Conservation (phyloP, 2,888 invertebrate genomes). For the Mesodorylaimus sp. region DNA sequence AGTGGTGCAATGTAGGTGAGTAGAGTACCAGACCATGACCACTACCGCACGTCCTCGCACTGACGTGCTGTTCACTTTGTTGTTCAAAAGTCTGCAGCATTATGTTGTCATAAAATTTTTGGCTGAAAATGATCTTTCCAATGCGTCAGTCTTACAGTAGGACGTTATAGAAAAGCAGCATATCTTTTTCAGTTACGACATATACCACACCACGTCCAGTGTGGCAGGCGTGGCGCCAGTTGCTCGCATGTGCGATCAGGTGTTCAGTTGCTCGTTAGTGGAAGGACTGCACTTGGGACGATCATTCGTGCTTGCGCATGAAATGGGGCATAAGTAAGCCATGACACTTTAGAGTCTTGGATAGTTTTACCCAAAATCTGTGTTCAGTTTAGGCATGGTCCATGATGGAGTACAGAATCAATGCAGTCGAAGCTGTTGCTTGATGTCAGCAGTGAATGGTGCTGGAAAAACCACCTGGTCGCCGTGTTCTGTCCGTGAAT, state of each 20-base stretch:
- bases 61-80: too few relatives aligned
- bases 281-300: constrained; percentile 28
- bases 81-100: too few relatives aligned
- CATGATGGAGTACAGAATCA: constrained; percentile 30
- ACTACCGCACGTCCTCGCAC: too few relatives aligned
- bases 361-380: background rate
- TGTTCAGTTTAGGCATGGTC: constrained; percentile 28
- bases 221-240: constrained; percentile 31
- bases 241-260: constrained; percentile 27
- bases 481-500: constrained; percentile 24
- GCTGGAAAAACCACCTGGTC: constrained; percentile 30
- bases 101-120: too few relatives aligned
- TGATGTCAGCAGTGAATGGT: constrained; percentile 30
- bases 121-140: too few relatives aligned
- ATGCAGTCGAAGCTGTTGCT: constrained; percentile 23
- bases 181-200: constrained; percentile 19
- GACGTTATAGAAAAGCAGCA: too few relatives aligned
- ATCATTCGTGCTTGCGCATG: constrained; percentile 28
- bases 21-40: too few relatives aligned
- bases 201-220: constrained; percentile 28
- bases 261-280: constrained; percentile 26
- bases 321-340: constrained; percentile 29
- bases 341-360: background rate
- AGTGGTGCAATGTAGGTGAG: too few relatives aligned
- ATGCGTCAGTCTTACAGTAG: too few relatives aligned